Conservation (phyloP, 2,888 invertebrate species). For the Cryptus viduatorius region DNA sequence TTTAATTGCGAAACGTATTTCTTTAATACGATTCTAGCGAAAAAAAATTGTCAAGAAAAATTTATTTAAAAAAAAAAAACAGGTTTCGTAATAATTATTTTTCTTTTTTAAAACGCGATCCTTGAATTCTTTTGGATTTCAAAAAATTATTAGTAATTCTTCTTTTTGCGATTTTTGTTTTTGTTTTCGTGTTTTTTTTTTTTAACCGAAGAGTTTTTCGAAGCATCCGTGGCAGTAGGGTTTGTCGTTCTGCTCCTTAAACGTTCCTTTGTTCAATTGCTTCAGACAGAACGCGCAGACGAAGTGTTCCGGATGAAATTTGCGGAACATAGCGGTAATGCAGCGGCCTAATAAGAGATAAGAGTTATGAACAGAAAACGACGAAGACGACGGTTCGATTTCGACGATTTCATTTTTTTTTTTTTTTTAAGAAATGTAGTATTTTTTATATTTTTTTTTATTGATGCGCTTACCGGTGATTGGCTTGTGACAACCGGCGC, state of each 20-base stretch:
- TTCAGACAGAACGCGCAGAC: slow-evolving; percentile 99
- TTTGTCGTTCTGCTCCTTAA: slow-evolving; percentile 99
- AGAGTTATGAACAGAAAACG: background rate
- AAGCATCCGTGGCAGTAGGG: slow-evolving; percentile 99
- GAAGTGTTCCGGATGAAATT: slow-evolving; percentile 99
- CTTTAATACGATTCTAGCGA: slow-evolving; percentile 23
- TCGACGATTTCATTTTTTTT: background rate
- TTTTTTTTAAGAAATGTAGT: background rate
- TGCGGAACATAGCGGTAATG: slow-evolving; percentile 99
- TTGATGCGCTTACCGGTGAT: slow-evolving; percentile 89
- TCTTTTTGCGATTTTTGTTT: background rate
- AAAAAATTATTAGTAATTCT: slow-evolving; percentile 37
- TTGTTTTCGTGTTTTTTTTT: slow-evolving; percentile 12
- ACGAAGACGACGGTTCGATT: background rate
- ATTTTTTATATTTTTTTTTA: slow-evolving; percentile 1
- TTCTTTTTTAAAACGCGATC: background rate
- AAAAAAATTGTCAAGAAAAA: slow-evolving; percentile 2
- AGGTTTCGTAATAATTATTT: background rate
- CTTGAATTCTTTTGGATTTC: slow-evolving; percentile 23
- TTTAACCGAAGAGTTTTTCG: slow-evolving; percentile 95
- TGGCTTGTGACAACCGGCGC: slow-evolving; percentile 98
- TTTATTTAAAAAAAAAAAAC: too few relatives aligned
- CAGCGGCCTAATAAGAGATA: slow-evolving; percentile 89
- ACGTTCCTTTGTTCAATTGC: slow-evolving; percentile 99
- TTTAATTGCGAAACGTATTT: slow-evolving; percentile 34